Base-by-base conservation (phyloP, 2,888 invertebrate species). In the Coelopa pilipes region DNA sequence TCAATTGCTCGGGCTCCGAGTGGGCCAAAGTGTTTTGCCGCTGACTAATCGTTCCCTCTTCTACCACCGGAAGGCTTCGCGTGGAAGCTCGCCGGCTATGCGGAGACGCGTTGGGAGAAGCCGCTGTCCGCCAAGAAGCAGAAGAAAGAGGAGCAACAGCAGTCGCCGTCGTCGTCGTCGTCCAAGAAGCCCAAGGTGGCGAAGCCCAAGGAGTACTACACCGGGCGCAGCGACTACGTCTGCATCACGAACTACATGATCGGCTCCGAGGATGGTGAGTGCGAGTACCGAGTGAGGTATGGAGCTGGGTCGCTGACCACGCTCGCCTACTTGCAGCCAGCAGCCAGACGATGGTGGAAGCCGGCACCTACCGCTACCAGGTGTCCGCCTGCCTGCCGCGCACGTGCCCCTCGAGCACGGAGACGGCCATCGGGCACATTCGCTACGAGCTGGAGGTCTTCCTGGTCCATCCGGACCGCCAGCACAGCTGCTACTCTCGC, bases 151-250 rank as follows among this genome's bases (percentile, higher is more conserved):
- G 50, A 66, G 19, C 67, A 75, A 60, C 34, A 63, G 45, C 75
- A 3, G 19, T 2, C n/a, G n/a, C n/a, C n/a, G n/a, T n/a, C n/a
- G n/a, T n/a, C n/a, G n/a, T n/a, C n/a, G n/a, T n/a, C 2, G 34
- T 34, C 55, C 47, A 62, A 24, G 46, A 65, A 24, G 45, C 47
- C 9, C 72, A 21, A 34, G 49, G 63, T 15, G 5, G 24, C n/a
- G 13, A 74, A 71, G 24, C 65, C 69, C 0, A 45, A 63, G 10
- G 60, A 70, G 1, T 75, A 75, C 46, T 79, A 79, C 53, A 75
- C 80, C 63, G 80, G 81, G 53, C 82, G 85, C 3, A 81, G 82
- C 60, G 86, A 86, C 73, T 86, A 82, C 75, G 79, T 86, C 59
- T 80, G 83, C 1, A 83, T 81, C 15, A 81, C 81, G 3, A 83